Evolutionary conservation across 2,888 invertebrate genomes (phyloP), one percentile per base, ranked within the genome.

Genomic region (Coelinius sp.): DNA sequence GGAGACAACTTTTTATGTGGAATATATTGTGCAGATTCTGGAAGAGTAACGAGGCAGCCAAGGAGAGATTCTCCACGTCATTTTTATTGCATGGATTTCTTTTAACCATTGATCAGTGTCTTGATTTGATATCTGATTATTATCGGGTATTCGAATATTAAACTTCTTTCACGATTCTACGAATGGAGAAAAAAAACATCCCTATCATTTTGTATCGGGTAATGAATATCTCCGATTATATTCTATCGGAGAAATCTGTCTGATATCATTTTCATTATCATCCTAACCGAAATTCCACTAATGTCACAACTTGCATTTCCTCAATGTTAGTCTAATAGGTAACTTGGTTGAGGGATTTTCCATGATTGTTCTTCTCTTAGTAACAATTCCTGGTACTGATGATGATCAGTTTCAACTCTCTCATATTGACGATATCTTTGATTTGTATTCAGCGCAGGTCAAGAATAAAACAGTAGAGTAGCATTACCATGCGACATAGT

Each of bases 221-320:
- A 25, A 56, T 25, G 27, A 56, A 31, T 56, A 56, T 31, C n/a
- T 31, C 27, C n/a, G 27, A 56, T 14, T 56, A 17, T 27, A 56
- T 56, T 56, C 31, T 27, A 56, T 10, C 31, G 27, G 27, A 14
- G 56, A 27, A 56, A 56, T 56, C 56, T 49, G 20, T 49, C 49
- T 20, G 14, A 20, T 49, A 49, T 49, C 49, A 20, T 49, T 10
- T n/a, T n/a, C n/a, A 10, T 49, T 49, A 49, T 49, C 46, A 2
- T 14, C 20, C 49, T 49, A n/a, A 49, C 17, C 49, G n/a, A 20
- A 49, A 49, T 49, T 49, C 49, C 49, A 22, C 49, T 10, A 20
- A 17, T 49, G 49, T 49, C 49, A 49, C 49, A 49, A 56, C 56
- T 27, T 20, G 14, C 27, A 25, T 27, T 56, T 31, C 53, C 24